Base-by-base conservation (phyloP, 2,797 vertebrate genomes). In the Siniperca undulata region DNA sequence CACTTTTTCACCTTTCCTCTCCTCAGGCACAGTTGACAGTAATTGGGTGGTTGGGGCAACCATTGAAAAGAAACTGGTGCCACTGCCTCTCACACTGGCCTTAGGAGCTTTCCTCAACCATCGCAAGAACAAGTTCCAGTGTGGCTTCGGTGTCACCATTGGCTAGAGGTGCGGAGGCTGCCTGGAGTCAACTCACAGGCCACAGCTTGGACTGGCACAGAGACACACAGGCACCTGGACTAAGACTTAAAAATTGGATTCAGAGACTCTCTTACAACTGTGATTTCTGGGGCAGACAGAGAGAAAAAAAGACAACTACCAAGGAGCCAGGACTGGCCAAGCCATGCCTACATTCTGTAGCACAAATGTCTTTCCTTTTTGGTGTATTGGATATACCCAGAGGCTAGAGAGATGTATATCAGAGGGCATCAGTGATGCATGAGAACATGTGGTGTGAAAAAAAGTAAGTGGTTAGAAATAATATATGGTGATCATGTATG, bases 41-140 rank as follows among this genome's bases (percentile, higher is more conserved):
- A 98, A 97, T 56, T 98, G 98, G 98, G 93, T 97, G 24, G 97
- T 98, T 46, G 97, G 97, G 0, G 97, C 97, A 5, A 97, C 96
- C 0, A 92, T 99, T 86, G 98, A 99, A 88, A 99, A 99, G 96
- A 99, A 98, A 91, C 95, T 99, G 20, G 24, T 96, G 0, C 98
- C 98, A 0, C 93, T 99, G 67, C 98, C 98, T 19, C 95, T 99
- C 42, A 97, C 98, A 0, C 90, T 99, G 91, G 96, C 97, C 19
- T 95, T 99, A 0, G 96, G 97, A 9, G 97, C 97, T 88, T 97
- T 97, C 93, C 96, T 99, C 70, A 98, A 99, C 89, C 97, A 99
- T 80, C 95, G 96, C 71, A 97, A 97, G 88, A 97, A 98, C 96
- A 98, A 98, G 94, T 98, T 99, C 94, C 97, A 98, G 92, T 99